These are phyloP conservation scores for Cosmia trapezina DNA, from an alignment of 2,888 invertebrate genomes.

Conservation along the genomic window DNA sequence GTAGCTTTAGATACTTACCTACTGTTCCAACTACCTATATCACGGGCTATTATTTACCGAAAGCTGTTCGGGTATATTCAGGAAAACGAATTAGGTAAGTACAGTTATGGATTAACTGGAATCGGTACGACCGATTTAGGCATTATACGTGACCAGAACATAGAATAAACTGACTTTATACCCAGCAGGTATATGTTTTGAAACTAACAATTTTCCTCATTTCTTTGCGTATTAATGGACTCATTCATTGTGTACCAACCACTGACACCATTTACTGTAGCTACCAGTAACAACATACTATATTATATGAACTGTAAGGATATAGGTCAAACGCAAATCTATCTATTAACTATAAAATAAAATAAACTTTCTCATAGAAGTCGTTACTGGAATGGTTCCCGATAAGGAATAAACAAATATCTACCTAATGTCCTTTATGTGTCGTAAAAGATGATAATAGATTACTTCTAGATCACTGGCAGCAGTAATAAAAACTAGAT, in stretches of 20 bases:
- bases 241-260: too few relatives aligned
- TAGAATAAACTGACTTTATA: constrained; percentile 26
- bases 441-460: constrained; percentile 28
- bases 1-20: background rate
- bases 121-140: constrained; percentile 40
- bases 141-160: constrained; percentile 53
- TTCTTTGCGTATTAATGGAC: background rate
- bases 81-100: constrained; percentile 55
- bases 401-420: constrained; percentile 26
- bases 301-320: too few relatives aligned
- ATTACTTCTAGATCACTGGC: constrained; percentile 27
- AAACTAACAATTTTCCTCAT: constrained; percentile 18
- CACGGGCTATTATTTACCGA: constrained; percentile 34
- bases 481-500: constrained; percentile 10
- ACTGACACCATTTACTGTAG: too few relatives aligned
- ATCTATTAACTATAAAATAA: constrained; percentile 5
- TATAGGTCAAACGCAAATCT: background rate
- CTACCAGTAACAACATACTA: too few relatives aligned
- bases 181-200: constrained; percentile 18
- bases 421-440: constrained; percentile 12
- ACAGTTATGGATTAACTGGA: constrained; percentile 46
- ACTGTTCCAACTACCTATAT: background rate
- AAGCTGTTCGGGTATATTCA: constrained; percentile 27
- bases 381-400: constrained; percentile 15
- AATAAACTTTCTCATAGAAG: constrained; percentile 16